Evolutionary conservation across 2,113 vertebrate genomes (phyloP).

Genomic region (Salvelinus alpinus): DNA sequence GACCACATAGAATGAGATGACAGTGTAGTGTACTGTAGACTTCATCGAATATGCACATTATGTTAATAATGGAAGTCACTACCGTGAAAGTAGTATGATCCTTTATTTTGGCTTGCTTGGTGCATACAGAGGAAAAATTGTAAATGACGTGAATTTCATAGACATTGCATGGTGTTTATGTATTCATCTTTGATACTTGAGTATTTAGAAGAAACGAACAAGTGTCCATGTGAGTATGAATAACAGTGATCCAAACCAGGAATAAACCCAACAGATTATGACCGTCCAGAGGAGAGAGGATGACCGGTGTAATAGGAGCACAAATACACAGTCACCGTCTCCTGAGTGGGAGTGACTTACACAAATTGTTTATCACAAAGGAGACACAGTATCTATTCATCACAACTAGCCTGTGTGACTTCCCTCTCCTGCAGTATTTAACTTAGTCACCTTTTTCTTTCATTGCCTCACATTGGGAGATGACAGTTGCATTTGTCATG

Average conservation of each 20-base stretch:
- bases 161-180: too few species aligned
- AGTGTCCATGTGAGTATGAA: not conserved
- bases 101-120: too few species aligned
- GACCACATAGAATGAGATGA: too few species aligned
- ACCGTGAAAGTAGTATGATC: too few species aligned
- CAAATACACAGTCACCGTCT: conserved; percentile 13
- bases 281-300: conserved; percentile 17
- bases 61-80: too few species aligned
- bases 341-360: conserved; percentile 22
- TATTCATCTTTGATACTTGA: too few species aligned
- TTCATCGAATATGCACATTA: too few species aligned
- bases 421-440: conserved; percentile 35
- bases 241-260: not conserved
- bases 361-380: conserved; percentile 37
- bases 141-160: too few species aligned
- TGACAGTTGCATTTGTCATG: conserved; percentile 64
- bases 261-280: conserved; percentile 2
- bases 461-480: conserved; percentile 43
- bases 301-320: conserved; percentile 19
- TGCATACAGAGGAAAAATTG: too few species aligned
- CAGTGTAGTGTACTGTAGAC: too few species aligned
- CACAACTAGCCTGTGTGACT: conserved; percentile 50
- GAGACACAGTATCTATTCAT: conserved; percentile 55
- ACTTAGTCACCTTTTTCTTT: conserved; percentile 38
- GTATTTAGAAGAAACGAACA: too few species aligned